Evolutionary conservation across 2,888 invertebrate species (phyloP).

Genomic region (Drosophila meridionalis): DNA sequence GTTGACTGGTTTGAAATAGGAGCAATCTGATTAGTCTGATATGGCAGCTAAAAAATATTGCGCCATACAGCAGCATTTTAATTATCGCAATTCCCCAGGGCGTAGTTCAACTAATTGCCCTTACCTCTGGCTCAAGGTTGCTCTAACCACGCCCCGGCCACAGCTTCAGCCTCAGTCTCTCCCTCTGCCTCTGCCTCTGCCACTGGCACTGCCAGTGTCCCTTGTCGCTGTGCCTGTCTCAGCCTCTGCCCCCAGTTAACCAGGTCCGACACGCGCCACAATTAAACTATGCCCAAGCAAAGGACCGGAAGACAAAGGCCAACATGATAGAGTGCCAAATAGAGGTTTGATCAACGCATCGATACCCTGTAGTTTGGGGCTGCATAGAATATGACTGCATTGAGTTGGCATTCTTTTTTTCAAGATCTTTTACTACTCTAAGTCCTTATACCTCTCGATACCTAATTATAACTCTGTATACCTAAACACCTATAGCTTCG

Average conservation of each 20-base stretch:
- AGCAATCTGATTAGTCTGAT: slow-evolving; percentile 75
- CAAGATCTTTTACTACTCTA: not conserved
- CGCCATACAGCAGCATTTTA: slow-evolving; percentile 76
- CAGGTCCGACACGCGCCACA: slow-evolving; percentile 67
- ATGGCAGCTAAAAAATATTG: slow-evolving; percentile 75
- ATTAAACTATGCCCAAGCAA: slow-evolving; percentile 73
- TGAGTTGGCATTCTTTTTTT: too few relatives aligned
- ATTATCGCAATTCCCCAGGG: slow-evolving; percentile 76
- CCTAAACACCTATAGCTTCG: too few relatives aligned
- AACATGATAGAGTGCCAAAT: not conserved
- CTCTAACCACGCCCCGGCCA: slow-evolving; percentile 2
- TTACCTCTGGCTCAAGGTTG: slow-evolving; percentile 26
- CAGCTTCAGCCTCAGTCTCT: not conserved
- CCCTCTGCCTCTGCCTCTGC: too few relatives aligned
- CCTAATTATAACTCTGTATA: too few relatives aligned
- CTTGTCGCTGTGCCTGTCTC: not conserved
- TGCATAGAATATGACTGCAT: too few relatives aligned
- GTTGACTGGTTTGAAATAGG: slow-evolving; percentile 65
- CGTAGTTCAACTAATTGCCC: slow-evolving; percentile 76
- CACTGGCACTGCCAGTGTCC: not conserved
- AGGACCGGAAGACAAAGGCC: slow-evolving; percentile 41
- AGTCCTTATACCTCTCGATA: too few relatives aligned
- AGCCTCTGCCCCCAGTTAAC: slow-evolving; percentile 1
- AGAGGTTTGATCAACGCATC: not conserved
- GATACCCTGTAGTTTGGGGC: not conserved